Conservation (phyloP, 2,888 invertebrate genomes). For the Eupeodes latifasciatus region DNA sequence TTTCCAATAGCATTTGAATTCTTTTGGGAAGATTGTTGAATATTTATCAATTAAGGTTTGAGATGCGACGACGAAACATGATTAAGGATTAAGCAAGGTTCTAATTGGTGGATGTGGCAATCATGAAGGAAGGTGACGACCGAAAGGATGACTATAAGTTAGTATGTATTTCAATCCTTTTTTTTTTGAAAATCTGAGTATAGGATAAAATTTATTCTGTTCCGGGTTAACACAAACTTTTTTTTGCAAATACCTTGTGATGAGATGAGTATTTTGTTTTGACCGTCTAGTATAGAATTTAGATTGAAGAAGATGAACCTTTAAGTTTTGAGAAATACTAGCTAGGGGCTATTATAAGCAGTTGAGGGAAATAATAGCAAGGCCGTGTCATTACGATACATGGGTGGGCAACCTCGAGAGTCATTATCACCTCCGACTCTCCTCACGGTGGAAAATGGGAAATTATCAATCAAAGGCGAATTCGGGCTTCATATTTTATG, state of each 20-base stretch:
- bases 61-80: conserved; percentile 1
- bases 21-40: conserved; percentile 21
- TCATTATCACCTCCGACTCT: too few relatives aligned
- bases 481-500: too few relatives aligned
- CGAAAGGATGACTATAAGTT: not conserved
- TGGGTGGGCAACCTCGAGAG: too few relatives aligned
- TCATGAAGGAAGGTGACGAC: conserved; percentile 15
- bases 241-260: not conserved
- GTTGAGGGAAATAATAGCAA: conserved; percentile 4
- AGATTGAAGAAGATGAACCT: not conserved
- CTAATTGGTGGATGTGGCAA: not conserved
- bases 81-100: not conserved
- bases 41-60: not conserved
- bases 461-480: too few relatives aligned
- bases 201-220: not conserved
- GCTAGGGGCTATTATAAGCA: conserved; percentile 26
- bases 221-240: conserved; percentile 2
- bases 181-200: conserved; percentile 5
- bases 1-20: not conserved
- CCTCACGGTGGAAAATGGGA: too few relatives aligned
- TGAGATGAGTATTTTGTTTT: conserved; percentile 2
- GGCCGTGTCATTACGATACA: too few relatives aligned
- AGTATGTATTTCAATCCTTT: not conserved
- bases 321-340: not conserved
- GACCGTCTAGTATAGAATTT: not conserved